Base-by-base conservation (phyloP, 2,797 vertebrate genomes). In the Crenichthys baileyi region DNA sequence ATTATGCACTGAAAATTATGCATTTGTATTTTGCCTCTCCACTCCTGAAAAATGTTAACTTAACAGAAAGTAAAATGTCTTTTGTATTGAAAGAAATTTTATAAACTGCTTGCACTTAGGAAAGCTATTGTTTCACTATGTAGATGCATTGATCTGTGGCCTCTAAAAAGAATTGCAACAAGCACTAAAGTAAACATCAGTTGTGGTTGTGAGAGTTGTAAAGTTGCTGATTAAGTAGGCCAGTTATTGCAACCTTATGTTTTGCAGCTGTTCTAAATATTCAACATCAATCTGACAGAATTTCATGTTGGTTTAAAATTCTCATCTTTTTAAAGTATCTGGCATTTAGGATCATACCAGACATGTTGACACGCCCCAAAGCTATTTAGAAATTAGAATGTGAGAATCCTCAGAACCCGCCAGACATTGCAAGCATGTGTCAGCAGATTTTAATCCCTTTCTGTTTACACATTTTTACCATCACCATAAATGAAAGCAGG, bases 331-430 rank as follows among this genome's bases (percentile, higher is more conserved):
- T 79, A 79, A 60, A 2, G 70, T 53, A 24, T 86, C 63, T 75
- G 39, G 39, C n/a, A 79, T 79, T 89, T 87, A 70, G 36, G 7
- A 61, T 81, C 31, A 58, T 36, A 20, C 60, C 78, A 80, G 80
- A 78, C 73, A 68, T 75, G 50, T 51, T 83, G 68, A 77, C 80
- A 76, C 48, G 50, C 68, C 50, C 24, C 70, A 77, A 88, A 85
- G 89, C 73, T 87, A 89, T 90, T 60, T 56, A 22, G 61, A 87
- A 83, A 87, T 83, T 83, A 77, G 83, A 60, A 88, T 82, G 73
- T 80, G 0, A 11, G 39, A 70, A 70, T n/a, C 26, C 78, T 79
- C 85, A 82, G 77, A 58, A 84, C 75, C 74, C 39, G 50, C 61
- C 53, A 85, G 80, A 87, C 82, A 73, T 70, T 5, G 70, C 50